A percentile compares a stretch with the other conserved stretches of the same genome.
Conservation (phyloP, 2,888 invertebrate species). For the Oscheius sp. region DNA sequence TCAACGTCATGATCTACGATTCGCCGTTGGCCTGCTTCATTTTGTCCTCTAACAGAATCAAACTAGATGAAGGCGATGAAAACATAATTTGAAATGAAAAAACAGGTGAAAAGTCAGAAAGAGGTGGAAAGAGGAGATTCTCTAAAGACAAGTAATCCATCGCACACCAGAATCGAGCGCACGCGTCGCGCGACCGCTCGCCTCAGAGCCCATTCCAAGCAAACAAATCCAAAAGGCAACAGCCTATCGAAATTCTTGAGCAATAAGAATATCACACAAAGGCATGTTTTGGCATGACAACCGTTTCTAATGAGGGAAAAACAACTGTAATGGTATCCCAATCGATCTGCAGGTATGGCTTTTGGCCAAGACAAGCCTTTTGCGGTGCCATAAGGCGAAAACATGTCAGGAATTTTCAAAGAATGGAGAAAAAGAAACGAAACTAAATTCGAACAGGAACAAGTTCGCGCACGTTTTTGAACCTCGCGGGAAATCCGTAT, state of each 20-base stretch:
- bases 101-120: neutral
- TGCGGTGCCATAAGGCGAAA: neutral
- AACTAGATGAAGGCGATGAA: neutral
- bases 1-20: neutral
- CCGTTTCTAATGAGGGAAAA: neutral
- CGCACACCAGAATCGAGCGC: slow-evolving; percentile 28
- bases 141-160: slow-evolving; percentile 28
- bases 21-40: neutral
- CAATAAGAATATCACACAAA: too few species aligned
- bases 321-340: neutral
- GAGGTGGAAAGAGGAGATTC: neutral
- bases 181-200: slow-evolving; percentile 26
- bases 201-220: slow-evolving; percentile 30
- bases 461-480: neutral
- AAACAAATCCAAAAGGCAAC: slow-evolving; percentile 28
- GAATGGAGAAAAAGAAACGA: neutral
- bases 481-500: neutral
- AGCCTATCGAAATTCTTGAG: slow-evolving; percentile 25
- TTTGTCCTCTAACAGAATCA: neutral
- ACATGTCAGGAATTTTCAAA: neutral
- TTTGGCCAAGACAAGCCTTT: neutral
- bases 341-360: neutral
- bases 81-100: neutral
- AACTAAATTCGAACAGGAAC: neutral
- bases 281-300: neutral